Conservation (phyloP, 2,888 invertebrate species). For the Caenorhabditis becei region DNA sequence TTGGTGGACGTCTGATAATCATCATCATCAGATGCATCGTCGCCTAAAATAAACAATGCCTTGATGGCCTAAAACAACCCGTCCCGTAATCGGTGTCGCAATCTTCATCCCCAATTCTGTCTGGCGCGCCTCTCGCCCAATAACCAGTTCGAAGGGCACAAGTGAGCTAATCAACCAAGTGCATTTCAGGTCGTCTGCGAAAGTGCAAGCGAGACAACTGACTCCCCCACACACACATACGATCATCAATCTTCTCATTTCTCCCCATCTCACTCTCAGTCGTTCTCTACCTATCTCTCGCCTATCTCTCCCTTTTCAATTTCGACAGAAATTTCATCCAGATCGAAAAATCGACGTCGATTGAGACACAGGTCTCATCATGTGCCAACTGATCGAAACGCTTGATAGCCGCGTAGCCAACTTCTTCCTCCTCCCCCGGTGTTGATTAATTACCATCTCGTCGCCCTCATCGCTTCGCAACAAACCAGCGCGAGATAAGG, state of each 20-base stretch:
- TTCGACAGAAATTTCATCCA: conserved; percentile 36
- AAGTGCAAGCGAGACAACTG: conserved; percentile 46
- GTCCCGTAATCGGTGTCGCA: neutral
- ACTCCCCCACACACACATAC: conserved; percentile 30
- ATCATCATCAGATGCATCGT: neutral
- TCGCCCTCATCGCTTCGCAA: neutral
- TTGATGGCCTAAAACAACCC: conserved; percentile 13
- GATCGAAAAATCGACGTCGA: conserved; percentile 36
- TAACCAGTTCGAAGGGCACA: conserved; percentile 36
- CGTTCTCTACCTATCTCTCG: conserved; percentile 3
- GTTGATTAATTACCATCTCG: conserved; percentile 55
- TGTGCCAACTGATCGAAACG: conserved; percentile 52
- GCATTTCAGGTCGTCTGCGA: conserved; percentile 31
- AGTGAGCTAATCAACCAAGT: conserved; percentile 53
- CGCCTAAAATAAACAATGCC: neutral
- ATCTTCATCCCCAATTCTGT: neutral
- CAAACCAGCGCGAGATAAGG: conserved; percentile 30
- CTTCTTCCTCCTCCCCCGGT: conserved; percentile 7
- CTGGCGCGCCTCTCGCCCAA: conserved; percentile 3
- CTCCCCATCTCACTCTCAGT: conserved; percentile 14
- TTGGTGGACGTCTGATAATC: neutral
- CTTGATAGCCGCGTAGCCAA: conserved; percentile 41
- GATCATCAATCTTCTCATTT: conserved; percentile 50
- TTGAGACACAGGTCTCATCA: neutral
- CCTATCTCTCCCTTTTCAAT: conserved; percentile 16